Conservation (phyloP, 92 coral and sea anemone genomes). For the Parazoanthus darwini region DNA sequence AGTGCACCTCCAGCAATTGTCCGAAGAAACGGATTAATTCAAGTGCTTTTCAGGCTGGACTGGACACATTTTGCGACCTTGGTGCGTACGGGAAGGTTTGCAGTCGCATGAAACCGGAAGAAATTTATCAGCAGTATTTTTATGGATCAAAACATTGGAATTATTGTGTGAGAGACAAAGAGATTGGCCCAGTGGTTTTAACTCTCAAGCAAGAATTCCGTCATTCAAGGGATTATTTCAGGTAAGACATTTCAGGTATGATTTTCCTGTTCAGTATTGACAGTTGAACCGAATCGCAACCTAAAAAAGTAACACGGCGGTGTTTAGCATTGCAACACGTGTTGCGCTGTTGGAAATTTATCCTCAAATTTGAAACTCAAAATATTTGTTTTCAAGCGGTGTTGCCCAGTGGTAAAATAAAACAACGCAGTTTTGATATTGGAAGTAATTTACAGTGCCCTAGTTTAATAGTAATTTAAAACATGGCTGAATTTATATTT, state of each 20-base stretch:
- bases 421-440: neutral
- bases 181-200: conserved; percentile 80
- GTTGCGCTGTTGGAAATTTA: neutral
- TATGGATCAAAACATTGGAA: conserved; percentile 98
- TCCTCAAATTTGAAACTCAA: neutral
- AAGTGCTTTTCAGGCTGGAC: conserved; percentile 46
- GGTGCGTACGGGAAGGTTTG: conserved; percentile 54
- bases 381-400: too few relatives aligned
- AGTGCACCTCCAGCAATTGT: conserved; percentile 68
- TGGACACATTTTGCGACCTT: conserved; percentile 57
- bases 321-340: conserved; percentile 10
- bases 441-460: too few relatives aligned
- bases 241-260: conserved; percentile 72
- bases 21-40: conserved; percentile 48
- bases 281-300: neutral
- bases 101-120: conserved; percentile 60
- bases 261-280: neutral
- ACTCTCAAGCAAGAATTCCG: conserved; percentile 85
- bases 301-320: neutral
- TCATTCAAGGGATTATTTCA: conserved; percentile 72
- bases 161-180: conserved; percentile 71
- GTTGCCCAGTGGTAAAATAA: neutral
- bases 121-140: conserved; percentile 79
- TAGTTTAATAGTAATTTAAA: too few relatives aligned
- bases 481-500: neutral